Evolutionary conservation across 2,888 invertebrate genomes (phyloP), one percentile per base, ranked within the genome.

Genomic region (Folsomia manolachei): DNA sequence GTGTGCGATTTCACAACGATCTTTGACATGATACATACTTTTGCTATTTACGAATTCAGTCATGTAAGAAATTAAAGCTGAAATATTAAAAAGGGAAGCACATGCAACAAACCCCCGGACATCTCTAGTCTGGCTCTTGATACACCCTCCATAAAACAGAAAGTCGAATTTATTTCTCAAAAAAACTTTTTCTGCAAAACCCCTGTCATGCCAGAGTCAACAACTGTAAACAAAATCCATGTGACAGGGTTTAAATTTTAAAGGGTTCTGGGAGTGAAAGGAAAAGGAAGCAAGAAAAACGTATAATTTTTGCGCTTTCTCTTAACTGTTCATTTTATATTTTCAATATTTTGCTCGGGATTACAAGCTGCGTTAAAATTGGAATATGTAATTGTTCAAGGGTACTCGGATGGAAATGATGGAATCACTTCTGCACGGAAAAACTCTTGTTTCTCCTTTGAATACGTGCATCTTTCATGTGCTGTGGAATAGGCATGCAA

Each of bases 221-320:
- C 39, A 39, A 14, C 39, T 39, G 39, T 39, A 39, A 39, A 39
- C 39, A 39, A 39, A 39, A 39, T 39, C 39, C 4, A 39, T 9
- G 39, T 39, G 39, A 39, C 39, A 39, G 39, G 14, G 39, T 9
- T 9, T 39, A 39, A 39, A 4, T n/a, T 60, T 60, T 7, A 21
- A 60, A 60, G 60, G 19, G 4, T 51, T 51, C 14, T 51, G 51
- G 51, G 51, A 51, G 14, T 19, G 60, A 60, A 60, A n/a, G 60
- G 7, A 19, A n/a, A 21, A n/a, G 63, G 24, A 21, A 63, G n/a
- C n/a, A 39, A 63, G 2, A 63, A 24, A 63, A 63, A 63, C 63
- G 7, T 2, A 60, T 7, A 21, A 60, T 11, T 7, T n/a, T 60
- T 60, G 60, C 7, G 39, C 39, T 39, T 14, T 39, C 39, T 39